phyloP scores from a whole-genome alignment of 1,140 invertebrate genomes.

The Drosophila pseudoobscura region DNA sequence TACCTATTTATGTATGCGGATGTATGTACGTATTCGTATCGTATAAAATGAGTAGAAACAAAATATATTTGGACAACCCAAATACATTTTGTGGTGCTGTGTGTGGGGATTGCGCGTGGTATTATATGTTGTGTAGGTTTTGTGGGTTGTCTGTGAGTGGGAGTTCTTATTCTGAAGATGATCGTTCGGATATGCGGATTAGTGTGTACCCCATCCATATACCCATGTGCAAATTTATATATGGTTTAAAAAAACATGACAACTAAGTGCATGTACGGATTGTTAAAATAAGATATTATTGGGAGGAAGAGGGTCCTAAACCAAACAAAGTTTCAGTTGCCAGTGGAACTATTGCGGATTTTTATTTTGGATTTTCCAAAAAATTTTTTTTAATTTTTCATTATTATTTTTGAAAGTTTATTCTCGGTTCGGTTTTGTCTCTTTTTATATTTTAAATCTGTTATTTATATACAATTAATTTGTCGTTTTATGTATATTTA shows the following conservation, averaged over 20 bases:
- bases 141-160: slow-evolving; percentile 1
- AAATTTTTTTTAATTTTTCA: slow-evolving; percentile 11
- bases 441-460: slow-evolving; percentile 21
- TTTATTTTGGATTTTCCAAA: slow-evolving; percentile 22
- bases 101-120: slow-evolving; percentile 3
- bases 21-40: slow-evolving; percentile 26
- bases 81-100: slow-evolving; percentile 20
- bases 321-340: too few relatives aligned
- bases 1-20: slow-evolving; percentile 3
- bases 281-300: too few relatives aligned
- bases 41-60: slow-evolving; percentile 26
- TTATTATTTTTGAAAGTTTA: slow-evolving; percentile 1
- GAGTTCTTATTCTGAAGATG: not conserved
- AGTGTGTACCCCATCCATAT: too few relatives aligned
- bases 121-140: slow-evolving; percentile 7
- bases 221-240: too few relatives aligned
- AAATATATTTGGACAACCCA: slow-evolving; percentile 23
- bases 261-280: too few relatives aligned
- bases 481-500: slow-evolving; percentile 40
- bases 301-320: too few relatives aligned
- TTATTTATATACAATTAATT: slow-evolving; percentile 34
- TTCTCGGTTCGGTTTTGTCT: not conserved
- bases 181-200: too few relatives aligned
- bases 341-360: not conserved
- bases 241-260: too few relatives aligned